Conservation (phyloP, 1,140 invertebrate species). For the Drosophila yakuba region DNA sequence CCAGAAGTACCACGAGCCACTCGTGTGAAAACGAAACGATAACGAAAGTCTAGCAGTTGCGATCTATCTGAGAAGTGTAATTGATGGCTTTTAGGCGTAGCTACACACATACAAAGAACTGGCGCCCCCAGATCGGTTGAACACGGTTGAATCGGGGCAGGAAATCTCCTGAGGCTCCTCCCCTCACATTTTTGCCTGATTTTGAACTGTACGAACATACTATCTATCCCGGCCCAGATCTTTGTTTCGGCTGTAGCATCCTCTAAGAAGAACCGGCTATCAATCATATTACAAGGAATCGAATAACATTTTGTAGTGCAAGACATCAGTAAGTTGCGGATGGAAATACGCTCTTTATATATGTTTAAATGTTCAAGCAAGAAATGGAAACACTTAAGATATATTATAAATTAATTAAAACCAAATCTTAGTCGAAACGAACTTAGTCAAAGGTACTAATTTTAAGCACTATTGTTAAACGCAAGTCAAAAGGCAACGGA, state of each 20-base stretch:
- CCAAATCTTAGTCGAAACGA: conserved; percentile 73
- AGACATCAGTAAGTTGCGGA: conserved; percentile 37
- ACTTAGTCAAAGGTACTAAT: conserved; percentile 79
- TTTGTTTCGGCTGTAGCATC: conserved; percentile 23
- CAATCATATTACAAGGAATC: conserved; percentile 25
- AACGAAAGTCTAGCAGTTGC: conserved; percentile 10
- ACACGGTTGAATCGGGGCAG: conserved; percentile 1
- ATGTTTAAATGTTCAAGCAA: conserved; percentile 75
- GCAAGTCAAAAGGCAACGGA: conserved; percentile 45
- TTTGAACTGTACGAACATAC: conserved; percentile 7
- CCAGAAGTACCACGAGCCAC: not conserved
- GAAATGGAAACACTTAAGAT: conserved; percentile 38
- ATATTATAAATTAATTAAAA: conserved; percentile 65
- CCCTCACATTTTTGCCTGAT: not conserved
- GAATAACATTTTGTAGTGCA: conserved; percentile 28
- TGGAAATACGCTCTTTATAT: conserved; percentile 61
- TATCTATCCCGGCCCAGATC: conserved; percentile 10
- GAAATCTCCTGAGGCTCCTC: not conserved
- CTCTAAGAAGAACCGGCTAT: conserved; percentile 19
- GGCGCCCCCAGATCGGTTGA: conserved; percentile 25
- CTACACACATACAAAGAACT: conserved; percentile 13
- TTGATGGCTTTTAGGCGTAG: conserved; percentile 32
- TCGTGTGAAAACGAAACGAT: conserved; percentile 9
- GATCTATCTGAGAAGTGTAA: conserved; percentile 39
- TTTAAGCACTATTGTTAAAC: conserved; percentile 76